Conservation (phyloP, 2,888 invertebrate species). For the Eupeodes latifasciatus region DNA sequence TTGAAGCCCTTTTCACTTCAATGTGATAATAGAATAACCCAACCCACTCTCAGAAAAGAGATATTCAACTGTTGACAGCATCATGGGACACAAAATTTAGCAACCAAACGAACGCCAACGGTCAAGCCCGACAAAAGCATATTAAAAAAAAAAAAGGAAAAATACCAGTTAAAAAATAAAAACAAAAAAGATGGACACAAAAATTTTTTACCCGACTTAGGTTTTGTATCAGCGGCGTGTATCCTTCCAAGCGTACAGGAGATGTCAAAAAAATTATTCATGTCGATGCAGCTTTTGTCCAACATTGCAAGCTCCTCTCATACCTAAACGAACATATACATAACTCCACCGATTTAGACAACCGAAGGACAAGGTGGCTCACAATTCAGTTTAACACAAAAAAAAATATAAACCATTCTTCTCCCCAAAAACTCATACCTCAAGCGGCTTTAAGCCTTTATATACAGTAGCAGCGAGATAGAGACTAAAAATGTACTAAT, state of each 20-base stretch:
- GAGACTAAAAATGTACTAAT: conserved; percentile 33
- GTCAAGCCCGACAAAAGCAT: background rate
- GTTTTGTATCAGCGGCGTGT: background rate
- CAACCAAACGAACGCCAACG: conserved; percentile 19
- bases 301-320: conserved; percentile 9
- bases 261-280: conserved; percentile 50
- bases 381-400: background rate
- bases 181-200: background rate
- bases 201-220: conserved; percentile 3
- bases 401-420: background rate
- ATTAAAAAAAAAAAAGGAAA: background rate
- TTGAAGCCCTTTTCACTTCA: background rate
- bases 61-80: conserved; percentile 66
- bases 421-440: background rate
- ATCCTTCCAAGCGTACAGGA: background rate
- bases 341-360: conserved; percentile 47
- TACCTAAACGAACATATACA: conserved; percentile 5
- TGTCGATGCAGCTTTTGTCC: conserved; percentile 48
- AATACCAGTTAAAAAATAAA: background rate
- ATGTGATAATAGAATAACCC: conserved; percentile 42
- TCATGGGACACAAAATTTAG: conserved; percentile 65
- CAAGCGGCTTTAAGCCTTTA: background rate
- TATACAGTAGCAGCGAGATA: background rate
- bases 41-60: background rate
- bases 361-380: conserved; percentile 36